Evolutionary conservation across 2,888 invertebrate genomes (phyloP).

Genomic region (Drosophila setosimentum): DNA sequence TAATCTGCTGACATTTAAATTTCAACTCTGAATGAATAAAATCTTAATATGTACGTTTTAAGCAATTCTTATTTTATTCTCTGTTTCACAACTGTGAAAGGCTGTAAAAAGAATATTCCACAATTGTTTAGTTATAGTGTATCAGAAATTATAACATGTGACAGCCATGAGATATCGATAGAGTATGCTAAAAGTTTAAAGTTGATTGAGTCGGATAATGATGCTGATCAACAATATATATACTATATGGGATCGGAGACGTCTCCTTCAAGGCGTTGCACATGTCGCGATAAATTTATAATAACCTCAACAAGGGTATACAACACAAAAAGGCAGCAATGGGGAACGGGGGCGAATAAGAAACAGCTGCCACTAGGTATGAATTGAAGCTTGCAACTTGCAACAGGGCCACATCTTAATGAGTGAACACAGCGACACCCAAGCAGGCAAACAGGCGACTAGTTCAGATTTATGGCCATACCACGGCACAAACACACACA

Average conservation of each 20-base stretch:
- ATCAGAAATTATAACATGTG: too few relatives aligned
- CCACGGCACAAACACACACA: constrained; percentile 23
- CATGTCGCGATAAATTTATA: too few relatives aligned
- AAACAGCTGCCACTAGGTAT: background rate
- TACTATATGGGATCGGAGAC: background rate
- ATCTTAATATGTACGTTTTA: too few relatives aligned
- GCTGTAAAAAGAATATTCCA: too few relatives aligned
- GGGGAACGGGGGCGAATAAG: background rate
- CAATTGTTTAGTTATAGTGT: too few relatives aligned
- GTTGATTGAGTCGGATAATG: too few relatives aligned
- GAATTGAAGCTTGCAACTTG: constrained; percentile 20
- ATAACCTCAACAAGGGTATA: background rate
- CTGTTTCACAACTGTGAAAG: too few relatives aligned
- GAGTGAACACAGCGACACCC: constrained; percentile 53
- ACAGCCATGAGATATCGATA: too few relatives aligned
- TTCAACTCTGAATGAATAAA: too few relatives aligned
- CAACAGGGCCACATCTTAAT: constrained; percentile 56
- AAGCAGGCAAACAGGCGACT: constrained; percentile 40
- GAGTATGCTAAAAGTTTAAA: too few relatives aligned
- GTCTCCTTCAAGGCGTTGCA: background rate
- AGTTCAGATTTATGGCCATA: constrained; percentile 66
- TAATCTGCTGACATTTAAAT: background rate
- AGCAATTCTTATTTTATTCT: too few relatives aligned
- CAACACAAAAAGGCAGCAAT: background rate
- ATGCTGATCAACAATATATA: too few relatives aligned